Evolutionary conservation across 2,113 vertebrate species (phyloP).

Genomic region (Alosa alosa): DNA sequence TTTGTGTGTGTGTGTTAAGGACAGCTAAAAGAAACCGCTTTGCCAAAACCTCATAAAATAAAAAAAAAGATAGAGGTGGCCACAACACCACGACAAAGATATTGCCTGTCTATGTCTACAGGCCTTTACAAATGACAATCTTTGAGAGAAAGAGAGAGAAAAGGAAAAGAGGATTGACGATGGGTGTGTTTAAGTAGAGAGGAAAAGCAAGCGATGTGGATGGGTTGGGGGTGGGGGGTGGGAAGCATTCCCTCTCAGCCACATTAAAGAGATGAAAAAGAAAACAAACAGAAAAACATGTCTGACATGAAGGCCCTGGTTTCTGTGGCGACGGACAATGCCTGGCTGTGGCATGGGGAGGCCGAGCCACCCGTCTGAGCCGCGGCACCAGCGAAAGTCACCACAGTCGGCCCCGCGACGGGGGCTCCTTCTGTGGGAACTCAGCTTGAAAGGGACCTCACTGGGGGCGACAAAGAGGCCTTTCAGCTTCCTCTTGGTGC

Average conservation of each 20-base stretch:
- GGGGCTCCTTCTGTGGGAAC: slow-evolving; percentile 74
- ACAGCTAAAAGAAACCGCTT: slow-evolving; percentile 58
- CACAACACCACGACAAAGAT: slow-evolving; percentile 72
- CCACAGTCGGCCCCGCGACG: slow-evolving; percentile 72
- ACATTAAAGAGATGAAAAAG: slow-evolving; percentile 82
- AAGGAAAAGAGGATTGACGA: slow-evolving; percentile 53
- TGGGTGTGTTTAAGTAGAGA: slow-evolving; percentile 45
- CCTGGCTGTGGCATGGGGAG: slow-evolving; percentile 77
- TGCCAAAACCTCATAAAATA: slow-evolving; percentile 74
- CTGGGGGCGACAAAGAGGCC: slow-evolving; percentile 72
- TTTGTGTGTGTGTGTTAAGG: slow-evolving; percentile 38
- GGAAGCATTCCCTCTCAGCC: slow-evolving; percentile 72
- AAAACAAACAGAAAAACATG: slow-evolving; percentile 86
- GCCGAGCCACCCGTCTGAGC: slow-evolving; percentile 75
- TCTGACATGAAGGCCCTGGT: slow-evolving; percentile 84
- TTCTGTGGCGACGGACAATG: slow-evolving; percentile 83
- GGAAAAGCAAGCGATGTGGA: slow-evolving; percentile 66
- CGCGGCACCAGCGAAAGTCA: slow-evolving; percentile 81
- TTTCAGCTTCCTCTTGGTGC: slow-evolving; percentile 61
- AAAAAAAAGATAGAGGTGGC: slow-evolving; percentile 60
- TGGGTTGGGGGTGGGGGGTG: slow-evolving; percentile 65
- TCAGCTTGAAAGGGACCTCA: slow-evolving; percentile 73
- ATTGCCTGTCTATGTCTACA: slow-evolving; percentile 66
- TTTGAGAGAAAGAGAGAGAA: slow-evolving; percentile 54
- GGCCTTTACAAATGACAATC: slow-evolving; percentile 74